A percentile compares a stretch with the other conserved stretches of the same genome.
phyloP scores from a whole-genome alignment of 37 sponge, comb jelly and placozoan genomes.

The Spongilla lacustris region DNA sequence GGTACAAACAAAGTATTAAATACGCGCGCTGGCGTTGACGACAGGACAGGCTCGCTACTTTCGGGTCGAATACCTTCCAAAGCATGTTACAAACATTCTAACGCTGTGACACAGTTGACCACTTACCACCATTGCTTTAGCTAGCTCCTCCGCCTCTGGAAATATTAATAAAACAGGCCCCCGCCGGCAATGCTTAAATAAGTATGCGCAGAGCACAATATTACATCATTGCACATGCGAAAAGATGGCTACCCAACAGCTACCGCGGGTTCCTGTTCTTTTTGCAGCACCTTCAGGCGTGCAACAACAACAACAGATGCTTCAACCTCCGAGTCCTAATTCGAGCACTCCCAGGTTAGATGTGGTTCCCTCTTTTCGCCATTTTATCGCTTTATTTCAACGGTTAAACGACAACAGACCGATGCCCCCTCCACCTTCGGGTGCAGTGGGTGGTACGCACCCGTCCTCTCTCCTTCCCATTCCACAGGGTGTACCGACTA shows the following conservation, averaged over 20 bases:
- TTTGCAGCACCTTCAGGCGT: no score
- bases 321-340: neutral
- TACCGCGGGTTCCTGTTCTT: neutral
- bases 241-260: neutral
- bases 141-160: no score
- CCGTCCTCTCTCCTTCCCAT: slow-evolving; percentile 36
- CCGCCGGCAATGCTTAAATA: no score
- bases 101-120: no score
- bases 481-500: neutral
- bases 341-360: neutral
- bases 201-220: neutral
- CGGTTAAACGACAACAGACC: neutral
- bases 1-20: no score
- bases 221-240: neutral
- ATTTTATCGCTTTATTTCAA: neutral
- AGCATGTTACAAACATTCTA: no score
- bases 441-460: neutral
- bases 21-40: no score
- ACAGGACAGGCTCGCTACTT: no score
- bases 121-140: no score
- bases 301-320: slow-evolving; percentile 3
- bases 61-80: no score
- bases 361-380: neutral
- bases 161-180: no score
- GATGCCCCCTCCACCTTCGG: neutral